Evolutionary conservation across 2,888 invertebrate species (phyloP), one percentile per base, ranked within the genome.

Genomic region (Drosophila tanythrix): DNA sequence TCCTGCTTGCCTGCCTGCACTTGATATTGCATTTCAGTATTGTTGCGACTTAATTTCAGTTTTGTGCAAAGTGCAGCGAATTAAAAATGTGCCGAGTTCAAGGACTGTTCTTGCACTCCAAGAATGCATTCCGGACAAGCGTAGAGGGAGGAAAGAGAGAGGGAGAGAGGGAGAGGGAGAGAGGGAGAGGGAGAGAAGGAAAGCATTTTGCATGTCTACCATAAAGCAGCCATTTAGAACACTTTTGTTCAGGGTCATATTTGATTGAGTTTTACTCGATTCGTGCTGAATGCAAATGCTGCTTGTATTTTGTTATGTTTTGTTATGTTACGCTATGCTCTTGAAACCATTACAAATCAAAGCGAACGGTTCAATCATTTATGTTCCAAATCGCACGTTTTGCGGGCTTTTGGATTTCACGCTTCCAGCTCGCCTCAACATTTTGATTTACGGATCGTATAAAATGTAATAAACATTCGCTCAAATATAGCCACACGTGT

Each of bases 401-500:
- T 38, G 58, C 35, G 51, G 1, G 11, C 11, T 25, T 50, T 50
- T 50, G 36, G 60, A 79, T 71, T 66, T 79, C 46, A 67, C 51
- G 55, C 35, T 58, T 21, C 40, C 35, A 57, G 57, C 58, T 25
- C 51, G 51, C 50, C 50, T 62, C 50, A 33, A 59, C 38, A 27
- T 67, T 69, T 70, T 71, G 67, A 86, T 71, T 88, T 72, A 57
- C 70, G 18, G 55, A 63, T 75, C 75, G 59, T 69, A 29, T 69
- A 67, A 72, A 82, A 59, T 68, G 66, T 57, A 57, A 68, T 72
- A 58, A 64, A 67, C 52, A 73, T 62, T 64, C 67, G 29, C 62
- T 60, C 57, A 58, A 65, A 62, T 51, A 46, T 46, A 76, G 51
- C 58, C 61, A 64, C 83, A 87, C 83, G 81, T 87, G 85, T 77